phyloP scores from a whole-genome alignment of 2,113 vertebrate species.

The Pantherophis guttatus region DNA sequence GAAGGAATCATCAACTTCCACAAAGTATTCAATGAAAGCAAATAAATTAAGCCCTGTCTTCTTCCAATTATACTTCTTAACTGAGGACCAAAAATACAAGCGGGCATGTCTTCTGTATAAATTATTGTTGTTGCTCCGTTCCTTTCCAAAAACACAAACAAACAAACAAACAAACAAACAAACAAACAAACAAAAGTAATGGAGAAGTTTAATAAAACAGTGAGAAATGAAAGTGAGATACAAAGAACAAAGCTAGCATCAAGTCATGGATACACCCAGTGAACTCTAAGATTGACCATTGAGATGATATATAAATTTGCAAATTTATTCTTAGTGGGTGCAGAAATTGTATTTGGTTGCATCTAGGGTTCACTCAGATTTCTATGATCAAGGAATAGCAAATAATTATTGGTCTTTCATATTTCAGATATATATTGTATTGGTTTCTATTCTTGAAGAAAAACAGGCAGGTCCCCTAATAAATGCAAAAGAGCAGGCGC shows the following conservation, averaged over 20 bases:
- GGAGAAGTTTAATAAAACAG: neutral
- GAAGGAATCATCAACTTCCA: neutral
- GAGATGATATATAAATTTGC: neutral
- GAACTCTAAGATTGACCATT: neutral
- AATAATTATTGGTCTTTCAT: neutral
- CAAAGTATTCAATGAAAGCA: neutral
- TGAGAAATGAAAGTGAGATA: neutral
- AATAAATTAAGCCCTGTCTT: neutral
- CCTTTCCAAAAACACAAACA: neutral
- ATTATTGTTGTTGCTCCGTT: neutral
- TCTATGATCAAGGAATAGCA: neutral
- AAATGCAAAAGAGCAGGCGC: neutral
- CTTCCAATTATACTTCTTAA: neutral
- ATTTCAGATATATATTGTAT: neutral
- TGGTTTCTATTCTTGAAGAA: neutral
- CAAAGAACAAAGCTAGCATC: neutral
- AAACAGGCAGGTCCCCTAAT: neutral
- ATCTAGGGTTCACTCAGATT: neutral
- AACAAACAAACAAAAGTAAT: neutral
- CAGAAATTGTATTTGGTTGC: neutral
- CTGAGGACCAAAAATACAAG: neutral
- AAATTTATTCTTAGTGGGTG: neutral
- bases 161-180: neutral
- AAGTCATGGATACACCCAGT: neutral
- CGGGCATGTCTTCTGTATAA: neutral